These are phyloP conservation scores for Patella caerulea DNA, from an alignment of 2,888 invertebrate species.

Conservation along the genomic window DNA sequence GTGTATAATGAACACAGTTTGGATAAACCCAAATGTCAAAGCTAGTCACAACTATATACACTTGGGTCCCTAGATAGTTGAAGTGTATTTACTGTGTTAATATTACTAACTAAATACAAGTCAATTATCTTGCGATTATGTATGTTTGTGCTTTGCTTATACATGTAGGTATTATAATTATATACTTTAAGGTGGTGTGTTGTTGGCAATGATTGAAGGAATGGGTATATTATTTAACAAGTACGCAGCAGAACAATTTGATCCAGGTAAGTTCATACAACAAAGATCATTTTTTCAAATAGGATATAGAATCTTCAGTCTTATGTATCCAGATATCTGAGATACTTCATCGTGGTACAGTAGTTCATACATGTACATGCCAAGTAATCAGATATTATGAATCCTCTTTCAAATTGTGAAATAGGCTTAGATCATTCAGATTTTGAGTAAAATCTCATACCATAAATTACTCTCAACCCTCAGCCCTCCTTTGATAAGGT, in stretches of 20 bases:
- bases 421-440: too few species aligned
- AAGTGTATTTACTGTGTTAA: background rate
- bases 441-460: background rate
- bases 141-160: background rate
- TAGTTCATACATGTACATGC: background rate
- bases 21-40: too few species aligned
- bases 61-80: too few species aligned
- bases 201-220: constrained; percentile 97
- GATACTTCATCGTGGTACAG: background rate
- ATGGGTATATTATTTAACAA: constrained; percentile 94
- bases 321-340: too few species aligned
- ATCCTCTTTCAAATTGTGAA: too few species aligned
- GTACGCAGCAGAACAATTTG: constrained; percentile 92
- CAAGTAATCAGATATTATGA: too few species aligned
- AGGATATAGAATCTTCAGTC: too few species aligned
- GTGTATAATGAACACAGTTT: too few species aligned
- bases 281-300: too few species aligned
- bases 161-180: too few species aligned
- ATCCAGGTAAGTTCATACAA: constrained; percentile 75
- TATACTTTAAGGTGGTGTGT: constrained; percentile 78
- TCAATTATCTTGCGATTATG: background rate
- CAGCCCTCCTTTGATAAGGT: background rate
- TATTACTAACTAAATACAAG: constrained; percentile 11
- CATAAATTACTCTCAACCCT: background rate
- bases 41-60: too few species aligned